These are phyloP conservation scores for Cyprinodon variegatus DNA, from an alignment of 2,113 vertebrate species.

Conservation along the genomic window DNA sequence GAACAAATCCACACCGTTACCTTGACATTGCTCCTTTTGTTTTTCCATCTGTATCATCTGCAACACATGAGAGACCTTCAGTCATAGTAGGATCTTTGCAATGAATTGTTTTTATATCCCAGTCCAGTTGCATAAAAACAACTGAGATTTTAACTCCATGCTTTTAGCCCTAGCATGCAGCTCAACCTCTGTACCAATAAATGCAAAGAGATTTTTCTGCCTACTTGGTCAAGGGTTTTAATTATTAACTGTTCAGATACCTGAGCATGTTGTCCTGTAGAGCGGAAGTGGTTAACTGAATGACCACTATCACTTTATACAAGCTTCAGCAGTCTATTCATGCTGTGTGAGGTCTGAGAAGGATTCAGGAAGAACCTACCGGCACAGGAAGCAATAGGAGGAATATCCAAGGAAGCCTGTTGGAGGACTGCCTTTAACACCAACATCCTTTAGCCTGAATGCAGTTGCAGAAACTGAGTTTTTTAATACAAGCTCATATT, in stretches of 20 bases:
- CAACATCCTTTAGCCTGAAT: conserved; percentile 25
- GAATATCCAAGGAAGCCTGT: conserved; percentile 11
- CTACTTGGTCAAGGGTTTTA: conserved; percentile 61
- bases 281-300: conserved; percentile 29
- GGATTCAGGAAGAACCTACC: conserved; percentile 40
- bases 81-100: conserved; percentile 1
- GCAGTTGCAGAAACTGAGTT: neutral
- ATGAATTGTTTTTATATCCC: neutral
- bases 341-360: neutral
- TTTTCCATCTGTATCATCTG: conserved; percentile 63
- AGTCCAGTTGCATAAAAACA: neutral
- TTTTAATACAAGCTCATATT: neutral
- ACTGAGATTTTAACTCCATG: neutral
- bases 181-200: conserved; percentile 78
- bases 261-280: conserved; percentile 45
- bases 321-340: conserved; percentile 6
- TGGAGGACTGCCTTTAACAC: conserved; percentile 14
- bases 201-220: conserved; percentile 69
- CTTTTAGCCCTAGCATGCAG: neutral
- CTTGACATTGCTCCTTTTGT: conserved; percentile 42
- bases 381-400: conserved; percentile 16
- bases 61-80: conserved; percentile 32
- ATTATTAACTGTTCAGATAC: conserved; percentile 77
- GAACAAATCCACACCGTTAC: conserved; percentile 49
- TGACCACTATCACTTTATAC: conserved; percentile 10